phyloP scores from a whole-genome alignment of 1,140 invertebrate genomes.

The Cydia fagiglandana region DNA sequence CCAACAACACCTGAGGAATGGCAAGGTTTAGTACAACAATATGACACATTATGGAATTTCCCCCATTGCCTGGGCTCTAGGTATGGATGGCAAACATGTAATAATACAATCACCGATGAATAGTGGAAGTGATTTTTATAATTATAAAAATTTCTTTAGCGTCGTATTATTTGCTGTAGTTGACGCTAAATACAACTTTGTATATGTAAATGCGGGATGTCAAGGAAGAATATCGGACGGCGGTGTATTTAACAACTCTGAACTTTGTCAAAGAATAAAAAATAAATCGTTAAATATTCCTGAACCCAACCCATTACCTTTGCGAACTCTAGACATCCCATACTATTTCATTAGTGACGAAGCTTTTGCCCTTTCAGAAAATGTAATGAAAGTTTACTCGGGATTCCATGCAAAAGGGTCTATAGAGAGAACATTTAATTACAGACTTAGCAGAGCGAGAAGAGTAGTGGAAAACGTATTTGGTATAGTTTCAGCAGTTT shows the following conservation, averaged over 20 bases:
- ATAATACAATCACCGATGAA: conserved; percentile 10
- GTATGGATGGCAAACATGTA: conserved; percentile 8
- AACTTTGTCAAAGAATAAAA: not conserved
- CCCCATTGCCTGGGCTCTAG: not conserved
- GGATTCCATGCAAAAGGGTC: conserved; percentile 21
- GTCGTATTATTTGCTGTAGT: conserved; percentile 16
- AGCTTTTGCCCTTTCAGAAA: conserved; percentile 31
- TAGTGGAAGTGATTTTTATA: not conserved
- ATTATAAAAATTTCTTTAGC: not conserved
- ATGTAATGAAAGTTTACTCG: conserved; percentile 35
- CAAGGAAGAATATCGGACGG: conserved; percentile 10
- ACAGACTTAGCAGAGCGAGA: not conserved
- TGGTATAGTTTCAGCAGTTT: not conserved
- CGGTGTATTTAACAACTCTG: not conserved
- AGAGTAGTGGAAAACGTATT: conserved; percentile 22
- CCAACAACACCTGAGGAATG: conserved; percentile 41
- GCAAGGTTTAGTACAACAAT: conserved; percentile 18
- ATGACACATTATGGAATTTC: conserved; percentile 8
- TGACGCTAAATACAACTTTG: conserved; percentile 10
- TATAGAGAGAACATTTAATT: conserved; percentile 29
- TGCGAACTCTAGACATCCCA: conserved; percentile 19
- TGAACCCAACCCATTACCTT: conserved; percentile 29
- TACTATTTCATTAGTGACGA: conserved; percentile 34
- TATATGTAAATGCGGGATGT: not conserved
- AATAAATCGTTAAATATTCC: conserved; percentile 25